Evolutionary conservation across 1,140 invertebrate species (phyloP), one percentile per base, ranked within the genome.

Genomic region (Tetramorium alpestre): DNA sequence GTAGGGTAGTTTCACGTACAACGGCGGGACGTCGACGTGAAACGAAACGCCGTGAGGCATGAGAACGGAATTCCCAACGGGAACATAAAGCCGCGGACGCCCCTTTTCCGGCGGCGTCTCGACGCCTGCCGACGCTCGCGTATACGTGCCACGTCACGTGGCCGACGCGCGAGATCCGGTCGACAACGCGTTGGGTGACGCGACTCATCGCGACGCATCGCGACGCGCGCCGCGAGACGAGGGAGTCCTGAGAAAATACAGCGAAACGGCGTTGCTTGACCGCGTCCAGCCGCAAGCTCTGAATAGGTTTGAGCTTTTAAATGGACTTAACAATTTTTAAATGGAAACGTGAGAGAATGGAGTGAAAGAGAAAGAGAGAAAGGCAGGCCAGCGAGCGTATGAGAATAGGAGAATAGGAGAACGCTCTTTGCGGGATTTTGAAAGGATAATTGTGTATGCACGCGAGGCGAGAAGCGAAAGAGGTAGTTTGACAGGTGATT

Each of bases 41-140:
- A 84, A 73, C 88, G 87, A 81, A 82, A 41, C 58, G 89, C 70
- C 33, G 60, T 80, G 67, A 76, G 60, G 90, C 56, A 88, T 56
- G 80, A 89, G 88, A 88, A 89, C 76, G 87, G 85, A 88, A 90
- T 88, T 87, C 89, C 89, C 89, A 85, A 73, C 88, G 87, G 89
- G 67, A 91, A 78, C 81, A 91, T 91, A 91, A 91, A 91, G 90
- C 90, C 87, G 89, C 67, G 89, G 90, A 90, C 82, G 82, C 85
- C 85, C 90, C 88, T 88, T 91, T 89, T 87, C 84, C 87, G 84
- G 78, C 88, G 75, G 88, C 90, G 75, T 91, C 89, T 89, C 89
- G 89, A 90, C 89, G 89, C 89, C 60, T 47, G 81, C 87, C 88
- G 86, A 89, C 89, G 77, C 56, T 75, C 80, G 65, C 86, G 80